Base-by-base conservation (phyloP, 2,797 vertebrate species). In the Fringilla coelebs region DNA sequence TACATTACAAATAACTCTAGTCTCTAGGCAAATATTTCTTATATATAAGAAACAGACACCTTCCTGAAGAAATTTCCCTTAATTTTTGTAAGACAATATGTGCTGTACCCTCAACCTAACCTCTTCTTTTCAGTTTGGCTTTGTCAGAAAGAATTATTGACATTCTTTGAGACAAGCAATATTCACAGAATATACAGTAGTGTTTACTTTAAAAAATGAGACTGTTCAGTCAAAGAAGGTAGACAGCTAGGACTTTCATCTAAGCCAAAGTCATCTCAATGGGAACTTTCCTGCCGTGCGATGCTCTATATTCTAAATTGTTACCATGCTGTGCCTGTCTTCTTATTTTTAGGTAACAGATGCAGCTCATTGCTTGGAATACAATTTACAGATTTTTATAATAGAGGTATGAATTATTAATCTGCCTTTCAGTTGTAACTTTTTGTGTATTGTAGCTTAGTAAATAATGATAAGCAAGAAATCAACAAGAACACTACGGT, bases 121-220 rank as follows among this genome's bases (percentile, higher is more conserved):
- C 78, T 79, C 74, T 78, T 38, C 36, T 85, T 81, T 78, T 72
- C 66, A 81, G 63, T 49, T 76, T 87, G 51, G 70, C 77, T 93
- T 93, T 94, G 79, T 91, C 48, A 16, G 82, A 67, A 79, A 54
- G 74, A 78, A 77, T 93, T 95, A 93, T 93, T 96, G 76, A 93
- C 81, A 86, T 92, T 95, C 85, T 76, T 88, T 60, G 83, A 96
- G 94, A 88, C 68, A 82, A 62, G 63, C 48, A 93, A 94, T 88
- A 95, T 88, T 90, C 88, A 96, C 45, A 92, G 74, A 93, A 89
- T 94, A 73, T 97, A 90, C 91, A 84, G 85, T 75, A 83, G 46
- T 96, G 88, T 96, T 96, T 96, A 94, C 95, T 95, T 96, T 94
- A 55, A 95, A 97, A 96, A 97, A 93, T 90, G 86, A 97, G 96